Evolutionary conservation across 2,888 invertebrate species (phyloP).

Genomic region (Synergus japonicus): DNA sequence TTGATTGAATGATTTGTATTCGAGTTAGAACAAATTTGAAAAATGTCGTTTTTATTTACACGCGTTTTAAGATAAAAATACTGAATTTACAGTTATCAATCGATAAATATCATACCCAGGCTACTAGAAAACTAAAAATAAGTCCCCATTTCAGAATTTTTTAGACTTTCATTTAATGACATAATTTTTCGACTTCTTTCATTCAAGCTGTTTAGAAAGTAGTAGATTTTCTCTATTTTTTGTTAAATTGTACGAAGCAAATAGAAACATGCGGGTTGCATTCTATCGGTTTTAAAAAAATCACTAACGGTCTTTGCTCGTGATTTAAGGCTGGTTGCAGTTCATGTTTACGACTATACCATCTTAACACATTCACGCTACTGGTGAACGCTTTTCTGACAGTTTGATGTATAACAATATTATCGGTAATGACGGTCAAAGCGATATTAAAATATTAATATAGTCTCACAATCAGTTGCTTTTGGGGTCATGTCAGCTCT

Average conservation of each 20-base stretch:
- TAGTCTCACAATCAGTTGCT: not conserved
- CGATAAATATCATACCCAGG: too few relatives aligned
- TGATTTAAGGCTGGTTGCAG: conserved; percentile 29
- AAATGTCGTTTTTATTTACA: too few relatives aligned
- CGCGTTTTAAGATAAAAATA: too few relatives aligned
- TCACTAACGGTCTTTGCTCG: conserved; percentile 34
- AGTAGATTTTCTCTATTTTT: conserved; percentile 3
- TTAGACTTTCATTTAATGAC: not conserved
- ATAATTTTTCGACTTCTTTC: not conserved
- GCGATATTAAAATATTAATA: not conserved
- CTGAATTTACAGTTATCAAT: too few relatives aligned
- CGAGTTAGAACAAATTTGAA: too few relatives aligned
- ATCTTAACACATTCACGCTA: conserved; percentile 36
- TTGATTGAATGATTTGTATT: too few relatives aligned
- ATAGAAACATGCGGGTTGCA: conserved; percentile 31
- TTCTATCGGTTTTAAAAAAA: conserved; percentile 18
- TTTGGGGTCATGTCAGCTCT: not conserved
- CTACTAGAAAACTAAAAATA: too few relatives aligned
- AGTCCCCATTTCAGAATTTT: not conserved
- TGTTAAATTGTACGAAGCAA: not conserved
- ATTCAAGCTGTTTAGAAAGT: not conserved
- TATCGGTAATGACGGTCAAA: not conserved
- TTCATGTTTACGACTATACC: conserved; percentile 21
- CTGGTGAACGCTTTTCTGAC: conserved; percentile 31
- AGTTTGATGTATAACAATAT: not conserved